Percentiles rank a stretch among this genome's conserved stretches.
phyloP scores from a whole-genome alignment of 2,797 vertebrate species.

The Silurus aristotelis region DNA sequence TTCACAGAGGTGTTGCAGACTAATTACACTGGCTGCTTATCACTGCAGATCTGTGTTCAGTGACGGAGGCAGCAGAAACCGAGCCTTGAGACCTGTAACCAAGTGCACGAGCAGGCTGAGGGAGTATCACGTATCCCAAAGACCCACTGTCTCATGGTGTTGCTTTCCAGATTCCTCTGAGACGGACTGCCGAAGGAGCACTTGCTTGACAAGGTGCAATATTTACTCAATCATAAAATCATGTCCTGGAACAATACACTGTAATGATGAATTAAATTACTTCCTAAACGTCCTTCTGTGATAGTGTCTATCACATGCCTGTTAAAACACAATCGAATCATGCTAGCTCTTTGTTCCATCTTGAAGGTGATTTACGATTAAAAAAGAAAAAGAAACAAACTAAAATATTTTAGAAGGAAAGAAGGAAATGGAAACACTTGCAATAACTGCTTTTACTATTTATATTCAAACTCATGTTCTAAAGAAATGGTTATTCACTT shows the following conservation, averaged over 20 bases:
- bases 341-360: neutral
- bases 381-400: too few species aligned
- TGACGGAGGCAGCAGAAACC: slow-evolving; percentile 9
- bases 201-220: neutral
- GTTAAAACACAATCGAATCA: neutral
- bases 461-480: too few species aligned
- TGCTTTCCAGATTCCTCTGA: slow-evolving; percentile 1
- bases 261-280: neutral
- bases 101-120: slow-evolving; percentile 32
- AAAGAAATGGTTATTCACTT: too few species aligned
- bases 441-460: too few species aligned
- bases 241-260: neutral
- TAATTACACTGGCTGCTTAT: slow-evolving; percentile 40
- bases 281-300: neutral
- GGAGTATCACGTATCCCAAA: slow-evolving; percentile 12
- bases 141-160: slow-evolving; percentile 19
- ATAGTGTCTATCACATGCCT: too few species aligned
- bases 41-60: slow-evolving; percentile 5
- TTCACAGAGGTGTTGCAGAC: slow-evolving; percentile 11
- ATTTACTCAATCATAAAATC: neutral
- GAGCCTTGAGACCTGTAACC: slow-evolving; percentile 53
- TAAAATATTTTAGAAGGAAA: too few species aligned
- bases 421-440: too few species aligned
- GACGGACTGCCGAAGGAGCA: neutral
- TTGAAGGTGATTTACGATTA: neutral